Evolutionary conservation across 2,888 invertebrate genomes (phyloP).

Genomic region (Halocaridina rubra): DNA sequence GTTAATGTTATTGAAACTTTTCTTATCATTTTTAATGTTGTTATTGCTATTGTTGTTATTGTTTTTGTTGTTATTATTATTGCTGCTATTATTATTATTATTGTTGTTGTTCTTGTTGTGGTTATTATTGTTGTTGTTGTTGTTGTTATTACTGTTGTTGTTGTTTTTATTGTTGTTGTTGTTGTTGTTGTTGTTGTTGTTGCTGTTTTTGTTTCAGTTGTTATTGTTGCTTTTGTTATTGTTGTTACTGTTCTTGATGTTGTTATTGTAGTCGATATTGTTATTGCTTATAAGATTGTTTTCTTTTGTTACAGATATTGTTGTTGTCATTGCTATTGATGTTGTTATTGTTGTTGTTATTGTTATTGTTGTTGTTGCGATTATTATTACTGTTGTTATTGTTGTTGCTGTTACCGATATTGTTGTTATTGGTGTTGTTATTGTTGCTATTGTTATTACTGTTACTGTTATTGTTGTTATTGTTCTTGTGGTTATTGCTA

Average conservation of each 20-base stretch:
- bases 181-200: neutral
- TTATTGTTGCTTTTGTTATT: neutral
- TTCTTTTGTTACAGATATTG: neutral
- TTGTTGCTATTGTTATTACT: neutral
- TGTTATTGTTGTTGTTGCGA: neutral
- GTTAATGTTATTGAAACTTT: neutral
- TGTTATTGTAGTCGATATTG: neutral
- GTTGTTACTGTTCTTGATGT: neutral
- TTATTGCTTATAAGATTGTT: neutral
- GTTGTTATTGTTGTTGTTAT: neutral
- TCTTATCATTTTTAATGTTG: neutral
- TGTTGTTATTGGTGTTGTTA: neutral
- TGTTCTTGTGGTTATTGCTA: neutral
- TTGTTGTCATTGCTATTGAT: neutral
- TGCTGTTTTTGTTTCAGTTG: neutral
- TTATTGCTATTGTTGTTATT: neutral
- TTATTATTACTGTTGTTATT: neutral
- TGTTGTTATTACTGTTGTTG: neutral
- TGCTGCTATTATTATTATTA: neutral
- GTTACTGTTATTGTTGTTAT: neutral
- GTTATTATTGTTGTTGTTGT: neutral
- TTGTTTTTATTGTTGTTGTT: neutral
- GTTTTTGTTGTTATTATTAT: neutral
- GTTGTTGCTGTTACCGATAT: neutral
- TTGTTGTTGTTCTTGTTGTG: neutral